Percentiles rank a stretch among this genome's conserved stretches.
phyloP scores from a whole-genome alignment of 2,113 vertebrate species.

The Myiozetetes cayanensis region DNA sequence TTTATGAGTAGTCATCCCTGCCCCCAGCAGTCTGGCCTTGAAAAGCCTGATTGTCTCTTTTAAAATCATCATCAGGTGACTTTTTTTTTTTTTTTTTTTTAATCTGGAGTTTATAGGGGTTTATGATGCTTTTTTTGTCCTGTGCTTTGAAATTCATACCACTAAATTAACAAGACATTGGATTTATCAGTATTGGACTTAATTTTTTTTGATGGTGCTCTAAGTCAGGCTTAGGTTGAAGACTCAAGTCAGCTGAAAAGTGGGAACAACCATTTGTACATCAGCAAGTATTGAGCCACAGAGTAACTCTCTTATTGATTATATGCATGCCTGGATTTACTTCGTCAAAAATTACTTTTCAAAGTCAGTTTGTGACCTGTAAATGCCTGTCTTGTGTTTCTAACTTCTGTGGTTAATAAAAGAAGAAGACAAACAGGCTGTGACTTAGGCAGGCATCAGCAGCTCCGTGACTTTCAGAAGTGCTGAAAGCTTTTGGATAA shows the following conservation, averaged over 20 bases:
- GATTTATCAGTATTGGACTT: neutral
- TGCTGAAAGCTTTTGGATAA: neutral
- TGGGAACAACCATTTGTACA: neutral
- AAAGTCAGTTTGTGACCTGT: neutral
- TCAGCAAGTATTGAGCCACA: neutral
- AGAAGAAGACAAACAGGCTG: neutral
- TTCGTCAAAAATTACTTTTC: neutral
- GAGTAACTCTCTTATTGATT: neutral
- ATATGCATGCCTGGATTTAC: neutral
- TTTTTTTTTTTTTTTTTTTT: neutral
- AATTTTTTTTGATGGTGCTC: neutral
- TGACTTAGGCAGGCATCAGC: neutral
- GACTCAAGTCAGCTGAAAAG: neutral
- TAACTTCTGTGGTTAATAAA: neutral
- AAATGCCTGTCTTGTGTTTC: neutral
- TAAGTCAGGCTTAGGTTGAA: neutral
- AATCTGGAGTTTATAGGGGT: neutral
- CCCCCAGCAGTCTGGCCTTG: conserved; percentile 11
- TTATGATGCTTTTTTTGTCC: neutral
- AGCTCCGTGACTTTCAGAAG: neutral
- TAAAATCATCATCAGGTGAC: neutral
- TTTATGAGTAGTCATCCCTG: neutral
- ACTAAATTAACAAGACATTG: neutral
- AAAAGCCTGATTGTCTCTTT: neutral
- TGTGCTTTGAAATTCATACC: neutral